Evolutionary conservation across 2,797 vertebrate species (phyloP).

Genomic region (Euphonia xanthogaster): DNA sequence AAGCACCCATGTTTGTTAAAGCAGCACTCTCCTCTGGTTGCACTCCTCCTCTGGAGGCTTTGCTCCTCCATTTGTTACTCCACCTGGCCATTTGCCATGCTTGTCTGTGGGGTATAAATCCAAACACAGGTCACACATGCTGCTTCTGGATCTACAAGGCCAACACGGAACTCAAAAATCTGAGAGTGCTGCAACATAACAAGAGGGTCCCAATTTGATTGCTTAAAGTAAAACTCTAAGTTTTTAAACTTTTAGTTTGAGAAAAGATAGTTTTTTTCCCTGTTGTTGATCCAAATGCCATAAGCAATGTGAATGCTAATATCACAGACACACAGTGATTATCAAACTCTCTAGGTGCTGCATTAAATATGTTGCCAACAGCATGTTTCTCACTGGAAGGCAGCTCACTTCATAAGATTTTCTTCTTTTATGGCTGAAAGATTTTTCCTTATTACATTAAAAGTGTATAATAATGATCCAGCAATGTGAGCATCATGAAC

Average conservation of each 20-base stretch:
- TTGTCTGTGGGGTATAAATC: not conserved
- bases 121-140: not conserved
- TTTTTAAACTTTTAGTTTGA: conserved; percentile 54
- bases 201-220: not conserved
- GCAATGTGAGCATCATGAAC: not conserved
- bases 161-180: not conserved
- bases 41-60: not conserved
- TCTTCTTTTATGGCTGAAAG: conserved; percentile 12
- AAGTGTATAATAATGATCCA: not conserved
- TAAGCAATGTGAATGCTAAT: conserved; percentile 33
- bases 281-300: conserved; percentile 64
- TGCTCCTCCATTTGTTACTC: not conserved
- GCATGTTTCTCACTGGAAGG: conserved; percentile 61
- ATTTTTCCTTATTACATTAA: not conserved
- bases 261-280: conserved; percentile 48
- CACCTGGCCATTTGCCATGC: not conserved
- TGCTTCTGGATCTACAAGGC: not conserved
- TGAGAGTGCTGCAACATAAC: not conserved
- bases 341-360: conserved; percentile 25
- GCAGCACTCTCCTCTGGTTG: not conserved
- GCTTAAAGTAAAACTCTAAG: conserved; percentile 49
- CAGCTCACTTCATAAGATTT: conserved; percentile 26
- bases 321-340: conserved; percentile 17
- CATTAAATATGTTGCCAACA: conserved; percentile 27
- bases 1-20: not conserved